These are phyloP conservation scores for Arremon brunneinucha DNA, from an alignment of 2,797 vertebrate genomes.

Conservation along the genomic window DNA sequence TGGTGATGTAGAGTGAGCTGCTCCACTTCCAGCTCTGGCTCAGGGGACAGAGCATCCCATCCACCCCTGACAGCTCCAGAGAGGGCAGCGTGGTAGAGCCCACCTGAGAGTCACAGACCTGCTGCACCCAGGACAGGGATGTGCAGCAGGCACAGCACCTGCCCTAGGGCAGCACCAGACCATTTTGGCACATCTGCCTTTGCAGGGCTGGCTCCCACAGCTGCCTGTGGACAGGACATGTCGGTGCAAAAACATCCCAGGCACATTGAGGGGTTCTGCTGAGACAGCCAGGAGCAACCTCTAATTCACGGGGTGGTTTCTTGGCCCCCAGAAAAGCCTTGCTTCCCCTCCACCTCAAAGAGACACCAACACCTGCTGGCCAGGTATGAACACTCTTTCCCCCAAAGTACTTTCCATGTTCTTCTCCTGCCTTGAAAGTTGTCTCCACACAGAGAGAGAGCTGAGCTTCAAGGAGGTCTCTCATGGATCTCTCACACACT, in stretches of 20 bases:
- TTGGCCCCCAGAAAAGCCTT: neutral
- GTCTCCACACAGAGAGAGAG: neutral
- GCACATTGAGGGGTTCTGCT: neutral
- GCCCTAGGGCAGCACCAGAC: neutral
- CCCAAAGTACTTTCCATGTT: neutral
- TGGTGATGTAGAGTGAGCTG: neutral
- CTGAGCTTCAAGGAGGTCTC: neutral
- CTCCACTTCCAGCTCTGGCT: neutral
- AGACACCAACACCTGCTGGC: neutral
- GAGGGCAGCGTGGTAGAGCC: neutral
- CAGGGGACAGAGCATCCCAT: neutral
- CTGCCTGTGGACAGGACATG: neutral
- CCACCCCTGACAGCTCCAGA: neutral
- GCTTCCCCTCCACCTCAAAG: neutral
- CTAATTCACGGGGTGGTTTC: neutral
- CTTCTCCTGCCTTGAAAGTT: neutral
- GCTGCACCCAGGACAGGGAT: neutral
- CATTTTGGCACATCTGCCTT: neutral
- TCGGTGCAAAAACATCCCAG: neutral
- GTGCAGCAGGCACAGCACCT: neutral
- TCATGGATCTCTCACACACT: neutral
- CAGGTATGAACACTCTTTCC: neutral
- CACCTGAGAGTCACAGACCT: accelerated
- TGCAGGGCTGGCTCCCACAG: neutral
- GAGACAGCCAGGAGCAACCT: neutral